phyloP scores from a whole-genome alignment of 2,888 invertebrate species.

The Torymus tubicola region DNA sequence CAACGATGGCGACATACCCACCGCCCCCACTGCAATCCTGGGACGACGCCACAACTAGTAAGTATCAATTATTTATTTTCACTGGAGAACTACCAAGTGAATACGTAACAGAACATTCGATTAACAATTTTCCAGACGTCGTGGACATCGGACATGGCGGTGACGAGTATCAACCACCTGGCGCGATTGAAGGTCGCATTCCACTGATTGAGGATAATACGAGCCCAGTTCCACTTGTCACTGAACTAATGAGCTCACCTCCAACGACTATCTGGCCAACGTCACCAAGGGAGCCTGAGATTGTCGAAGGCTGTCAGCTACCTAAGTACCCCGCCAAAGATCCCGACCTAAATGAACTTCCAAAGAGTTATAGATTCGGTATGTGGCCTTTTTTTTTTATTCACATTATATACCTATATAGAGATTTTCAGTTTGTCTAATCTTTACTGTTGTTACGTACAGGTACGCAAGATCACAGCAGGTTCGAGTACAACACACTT shows the following conservation, averaged over 20 bases:
- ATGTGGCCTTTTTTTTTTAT: slow-evolving; percentile 52
- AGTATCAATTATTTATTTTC: not conserved
- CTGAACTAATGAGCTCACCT: slow-evolving; percentile 66
- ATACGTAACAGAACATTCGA: not conserved
- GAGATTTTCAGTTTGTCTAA: no score
- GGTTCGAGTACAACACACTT: slow-evolving; percentile 83
- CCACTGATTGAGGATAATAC: slow-evolving; percentile 15
- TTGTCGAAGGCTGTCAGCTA: slow-evolving; percentile 76
- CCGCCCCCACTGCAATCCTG: slow-evolving; percentile 22
- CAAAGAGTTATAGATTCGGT: slow-evolving; percentile 82
- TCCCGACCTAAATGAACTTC: slow-evolving; percentile 75
- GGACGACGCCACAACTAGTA: slow-evolving; percentile 41
- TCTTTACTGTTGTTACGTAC: slow-evolving; percentile 36
- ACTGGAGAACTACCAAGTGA: not conserved
- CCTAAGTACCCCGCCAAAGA: slow-evolving; percentile 78
- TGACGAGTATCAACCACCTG: slow-evolving; percentile 27
- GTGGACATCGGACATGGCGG: slow-evolving; percentile 53
- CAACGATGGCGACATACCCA: slow-evolving; percentile 8
- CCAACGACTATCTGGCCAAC: slow-evolving; percentile 62
- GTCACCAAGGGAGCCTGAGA: slow-evolving; percentile 63
- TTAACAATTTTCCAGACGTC: slow-evolving; percentile 41
- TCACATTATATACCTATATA: no score
- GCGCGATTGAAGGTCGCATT: slow-evolving; percentile 35
- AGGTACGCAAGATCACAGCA: slow-evolving; percentile 84
- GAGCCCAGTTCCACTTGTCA: slow-evolving; percentile 69